A percentile compares a stretch with the other conserved stretches of the same genome.
phyloP scores from a whole-genome alignment of 2,797 vertebrate genomes.

The Synaphobranchus kaupii region DNA sequence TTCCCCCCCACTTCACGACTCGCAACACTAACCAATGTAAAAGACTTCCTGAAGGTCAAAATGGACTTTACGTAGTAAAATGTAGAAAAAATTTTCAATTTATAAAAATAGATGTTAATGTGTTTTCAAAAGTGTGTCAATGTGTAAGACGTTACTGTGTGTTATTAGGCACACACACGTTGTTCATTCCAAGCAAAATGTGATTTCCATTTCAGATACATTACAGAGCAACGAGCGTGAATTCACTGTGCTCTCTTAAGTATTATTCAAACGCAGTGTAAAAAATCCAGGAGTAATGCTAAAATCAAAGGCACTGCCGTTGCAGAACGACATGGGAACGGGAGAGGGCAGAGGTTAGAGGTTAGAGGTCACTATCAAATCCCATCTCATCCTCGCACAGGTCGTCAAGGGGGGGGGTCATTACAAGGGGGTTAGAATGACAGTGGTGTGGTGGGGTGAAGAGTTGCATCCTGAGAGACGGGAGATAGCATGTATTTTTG shows the following conservation, averaged over 20 bases:
- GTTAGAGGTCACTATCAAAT: constrained; percentile 62
- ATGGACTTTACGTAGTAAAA: not conserved
- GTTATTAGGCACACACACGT: not conserved
- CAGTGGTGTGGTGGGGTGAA: constrained; percentile 65
- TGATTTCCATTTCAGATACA: not conserved
- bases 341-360: constrained; percentile 53
- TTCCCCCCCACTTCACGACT: not conserved
- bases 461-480: constrained; percentile 56
- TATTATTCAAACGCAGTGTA: not conserved
- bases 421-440: constrained; percentile 52
- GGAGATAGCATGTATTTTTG: constrained; percentile 75
- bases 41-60: not conserved
- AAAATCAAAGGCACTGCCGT: not conserved
- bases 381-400: not conserved
- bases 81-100: not conserved
- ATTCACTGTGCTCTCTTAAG: not conserved
- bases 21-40: not conserved
- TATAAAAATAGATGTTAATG: not conserved
- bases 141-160: not conserved
- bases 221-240: not conserved
- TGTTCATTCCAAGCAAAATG: not conserved
- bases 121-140: not conserved
- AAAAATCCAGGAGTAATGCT: not conserved
- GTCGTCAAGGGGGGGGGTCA: constrained; percentile 31
- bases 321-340: constrained; percentile 49